Evolutionary conservation across 2,113 vertebrate genomes (phyloP), one percentile per base, ranked within the genome.

Genomic region (Turdus rufiventris): DNA sequence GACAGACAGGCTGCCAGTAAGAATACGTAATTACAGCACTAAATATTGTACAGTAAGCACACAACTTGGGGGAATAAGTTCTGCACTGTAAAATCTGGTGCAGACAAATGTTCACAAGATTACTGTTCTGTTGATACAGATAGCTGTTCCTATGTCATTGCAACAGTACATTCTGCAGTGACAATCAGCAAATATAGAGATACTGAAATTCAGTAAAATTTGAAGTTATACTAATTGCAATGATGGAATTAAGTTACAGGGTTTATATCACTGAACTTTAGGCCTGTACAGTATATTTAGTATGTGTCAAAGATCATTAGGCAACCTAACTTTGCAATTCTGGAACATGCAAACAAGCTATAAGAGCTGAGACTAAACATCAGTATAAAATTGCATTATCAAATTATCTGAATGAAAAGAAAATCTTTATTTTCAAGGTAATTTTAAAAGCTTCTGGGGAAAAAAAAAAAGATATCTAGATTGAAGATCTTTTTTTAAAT

Each of bases 331-430:
- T 63, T 53, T 63, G 12, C 24, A 34, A 58, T 43, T 58, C 21
- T 62, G 26, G 28, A 21, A 63, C 5, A 12, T 3, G 45, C 0
- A 1, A 50, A 54, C 40, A 85, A 48, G 8, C 9, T 33, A 0
- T 6, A 66, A 62, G 17, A 85, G 10, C 20, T 45, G 14, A 88
- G 16, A 45, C 19, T 56, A 79, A 85, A 38, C 8, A 66, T 29
- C 7, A 82, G 16, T 15, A 21, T 26, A 67, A 67, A 76, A 67
- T 0, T 36, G 7, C 33, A 31, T 40, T 61, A 40, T 15, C 17
- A 75, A 70, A n/a, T 34, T 71, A 71, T 18, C 23, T 31, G 18
- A 54, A 57, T 40, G 10, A 80, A 89, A 74, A 61, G 2, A 4
- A 53, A 75, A 56, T 23, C 16, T 65, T 66, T 60, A 11, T 56